Evolutionary conservation across 2,113 vertebrate genomes (phyloP).

Genomic region (Syngnathus typhle): DNA sequence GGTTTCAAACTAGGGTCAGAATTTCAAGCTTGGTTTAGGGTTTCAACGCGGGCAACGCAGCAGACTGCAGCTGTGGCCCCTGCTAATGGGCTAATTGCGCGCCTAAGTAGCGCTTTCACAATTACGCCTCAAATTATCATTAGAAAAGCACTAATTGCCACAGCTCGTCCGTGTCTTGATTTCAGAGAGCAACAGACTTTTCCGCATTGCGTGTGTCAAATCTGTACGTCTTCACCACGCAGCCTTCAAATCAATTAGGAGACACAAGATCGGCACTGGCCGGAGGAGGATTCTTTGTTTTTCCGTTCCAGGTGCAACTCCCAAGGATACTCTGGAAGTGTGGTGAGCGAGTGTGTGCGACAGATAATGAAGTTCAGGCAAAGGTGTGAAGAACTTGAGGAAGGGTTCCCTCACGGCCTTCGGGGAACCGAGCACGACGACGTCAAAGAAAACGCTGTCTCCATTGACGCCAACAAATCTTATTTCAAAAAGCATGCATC

Average conservation of each 20-base stretch:
- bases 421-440: background rate
- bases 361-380: background rate
- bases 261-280: background rate
- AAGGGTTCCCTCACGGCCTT: background rate
- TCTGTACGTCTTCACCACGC: background rate
- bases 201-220: background rate
- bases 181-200: constrained; percentile 44
- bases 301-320: background rate
- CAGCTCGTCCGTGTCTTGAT: constrained; percentile 67
- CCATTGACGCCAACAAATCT: background rate
- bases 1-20: too few relatives aligned
- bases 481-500: too few relatives aligned
- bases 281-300: background rate
- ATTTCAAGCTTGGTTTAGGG: too few relatives aligned
- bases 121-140: constrained; percentile 87
- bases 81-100: constrained; percentile 85
- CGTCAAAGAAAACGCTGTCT: background rate
- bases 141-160: constrained; percentile 70
- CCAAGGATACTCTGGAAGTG: background rate
- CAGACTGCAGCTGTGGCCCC: constrained; percentile 78
- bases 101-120: constrained; percentile 85
- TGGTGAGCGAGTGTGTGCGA: background rate
- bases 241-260: background rate
- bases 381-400: background rate
- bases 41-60: background rate